Evolutionary conservation across 1,140 invertebrate species (phyloP).

Genomic region (Callitettix versicolor): DNA sequence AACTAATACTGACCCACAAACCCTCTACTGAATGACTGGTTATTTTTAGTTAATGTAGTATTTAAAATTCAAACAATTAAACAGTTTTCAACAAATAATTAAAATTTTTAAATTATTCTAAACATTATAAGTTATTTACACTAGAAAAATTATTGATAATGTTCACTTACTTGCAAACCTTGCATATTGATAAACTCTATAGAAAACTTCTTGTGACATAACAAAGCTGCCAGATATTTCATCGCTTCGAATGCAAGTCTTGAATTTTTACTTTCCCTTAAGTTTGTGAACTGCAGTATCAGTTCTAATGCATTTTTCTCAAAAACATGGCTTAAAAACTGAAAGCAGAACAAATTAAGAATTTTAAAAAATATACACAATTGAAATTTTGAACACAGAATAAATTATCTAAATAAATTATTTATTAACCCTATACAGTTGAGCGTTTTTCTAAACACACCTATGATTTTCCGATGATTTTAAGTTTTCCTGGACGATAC

Average conservation of each 20-base stretch:
- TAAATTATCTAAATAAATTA: slow-evolving; percentile 5
- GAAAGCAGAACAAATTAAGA: slow-evolving; percentile 28
- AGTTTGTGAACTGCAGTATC: slow-evolving; percentile 83
- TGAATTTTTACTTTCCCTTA: slow-evolving; percentile 78
- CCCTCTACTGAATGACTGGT: no score
- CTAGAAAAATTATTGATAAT: no score
- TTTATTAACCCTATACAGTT: slow-evolving; percentile 9
- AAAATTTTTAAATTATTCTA: no score
- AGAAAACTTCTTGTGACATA: slow-evolving; percentile 96
- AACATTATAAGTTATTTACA: no score
- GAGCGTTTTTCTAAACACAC: no score
- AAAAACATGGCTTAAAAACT: slow-evolving; percentile 83
- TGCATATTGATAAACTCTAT: slow-evolving; percentile 83
- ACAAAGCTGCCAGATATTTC: slow-evolving; percentile 81
- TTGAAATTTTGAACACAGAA: slow-evolving; percentile 2
- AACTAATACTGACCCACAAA: no score
- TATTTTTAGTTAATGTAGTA: no score
- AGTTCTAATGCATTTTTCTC: slow-evolving; percentile 82
- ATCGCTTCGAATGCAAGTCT: slow-evolving; percentile 88
- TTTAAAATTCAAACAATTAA: no score
- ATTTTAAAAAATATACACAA: slow-evolving; percentile 10
- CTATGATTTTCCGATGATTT: no score
- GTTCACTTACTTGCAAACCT: slow-evolving; percentile 59
- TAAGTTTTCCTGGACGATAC: no score
- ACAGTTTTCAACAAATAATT: no score